Evolutionary conservation across 2,113 vertebrate genomes (phyloP).

Genomic region (Montifringilla adamsi): DNA sequence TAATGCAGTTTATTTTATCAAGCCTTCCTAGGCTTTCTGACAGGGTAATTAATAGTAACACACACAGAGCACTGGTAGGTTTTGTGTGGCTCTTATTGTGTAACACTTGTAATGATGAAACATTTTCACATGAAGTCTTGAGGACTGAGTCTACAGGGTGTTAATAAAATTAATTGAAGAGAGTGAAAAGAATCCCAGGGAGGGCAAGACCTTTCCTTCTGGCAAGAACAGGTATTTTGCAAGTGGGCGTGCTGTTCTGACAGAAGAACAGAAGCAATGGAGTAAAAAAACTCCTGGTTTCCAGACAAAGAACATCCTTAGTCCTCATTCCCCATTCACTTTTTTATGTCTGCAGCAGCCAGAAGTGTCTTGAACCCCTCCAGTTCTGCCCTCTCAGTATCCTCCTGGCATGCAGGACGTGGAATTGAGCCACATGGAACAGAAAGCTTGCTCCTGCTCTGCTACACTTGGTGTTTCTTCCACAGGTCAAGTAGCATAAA

Average conservation of each 20-base stretch:
- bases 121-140: neutral
- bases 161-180: constrained; percentile 20
- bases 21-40: neutral
- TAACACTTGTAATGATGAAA: neutral
- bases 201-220: constrained; percentile 7
- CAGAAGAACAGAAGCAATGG: neutral
- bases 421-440: neutral
- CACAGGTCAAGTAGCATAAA: neutral
- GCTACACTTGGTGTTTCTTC: neutral
- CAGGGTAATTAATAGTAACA: neutral
- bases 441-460: neutral
- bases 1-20: neutral
- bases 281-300: neutral
- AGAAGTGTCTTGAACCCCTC: neutral
- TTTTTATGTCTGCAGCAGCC: neutral
- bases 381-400: neutral
- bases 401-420: no score
- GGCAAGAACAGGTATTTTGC: neutral
- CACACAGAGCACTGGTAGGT: neutral
- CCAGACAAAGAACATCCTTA: neutral
- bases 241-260: neutral
- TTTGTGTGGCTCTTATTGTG: neutral
- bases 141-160: neutral
- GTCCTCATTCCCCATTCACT: neutral
- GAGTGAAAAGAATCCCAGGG: neutral